Evolutionary conservation across 2,888 invertebrate species (phyloP), one percentile per base, ranked within the genome.

Genomic region (Smittia aterrima): DNA sequence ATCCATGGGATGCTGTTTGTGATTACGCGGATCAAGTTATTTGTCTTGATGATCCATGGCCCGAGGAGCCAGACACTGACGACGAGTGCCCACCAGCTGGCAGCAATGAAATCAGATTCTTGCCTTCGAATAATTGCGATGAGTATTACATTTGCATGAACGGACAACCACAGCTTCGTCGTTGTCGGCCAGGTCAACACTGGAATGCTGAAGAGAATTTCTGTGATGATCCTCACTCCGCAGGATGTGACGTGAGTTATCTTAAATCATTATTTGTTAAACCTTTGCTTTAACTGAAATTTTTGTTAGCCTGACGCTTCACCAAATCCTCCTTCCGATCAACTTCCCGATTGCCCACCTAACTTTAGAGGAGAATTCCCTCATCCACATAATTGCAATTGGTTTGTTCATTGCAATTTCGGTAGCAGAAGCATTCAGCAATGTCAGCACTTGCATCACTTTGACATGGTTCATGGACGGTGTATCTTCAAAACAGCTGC

Each of bases 391-490:
- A 22, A 72, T 38, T 72, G 72, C 20, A 40, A 62, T 16, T 62
- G 25, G 32, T 72, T 72, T 22, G 38, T 72, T n/a, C 40, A 62
- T 22, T 72, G 72, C 40, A 38, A 20, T 3, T 58, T 58, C 27
- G 62, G 58, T 13, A 72, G 58, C 13, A 11, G 72, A 40, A 38
- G 11, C 1, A 62, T 72, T 2, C 62, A 58, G 27, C 54, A 54
- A 16, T 72, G 72, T 16, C 72, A 22, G 13, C 72, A 72, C 58
- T 62, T 72, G 18, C 62, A 62, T 72, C 62, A 72, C 24, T 72
- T 72, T 62, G 72, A 72, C 16, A 25, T 53, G 9, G 22, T 20
- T 62, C 9, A n/a, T 11, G 54, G 32, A 54, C 18, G 72, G 20
- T 72, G 72, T 40, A 22, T 62, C 11, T 1, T 72, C n/a, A 20